Conservation (phyloP, 2,888 invertebrate species). For the Thereva nobilitata region DNA sequence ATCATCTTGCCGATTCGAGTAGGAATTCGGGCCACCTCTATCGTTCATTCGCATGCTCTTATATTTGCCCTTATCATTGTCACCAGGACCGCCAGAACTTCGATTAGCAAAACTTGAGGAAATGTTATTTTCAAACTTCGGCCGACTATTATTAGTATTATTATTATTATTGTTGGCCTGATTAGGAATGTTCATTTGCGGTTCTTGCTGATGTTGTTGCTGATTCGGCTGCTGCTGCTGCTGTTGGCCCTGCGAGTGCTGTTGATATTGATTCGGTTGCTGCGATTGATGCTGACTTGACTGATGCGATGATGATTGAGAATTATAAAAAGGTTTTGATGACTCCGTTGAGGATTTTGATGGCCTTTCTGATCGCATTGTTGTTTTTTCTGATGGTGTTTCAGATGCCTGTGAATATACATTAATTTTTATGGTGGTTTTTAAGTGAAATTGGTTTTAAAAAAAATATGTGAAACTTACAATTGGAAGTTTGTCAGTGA, state of each 20-base stretch:
- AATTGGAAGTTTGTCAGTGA: constrained; percentile 72
- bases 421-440: not conserved
- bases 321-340: constrained; percentile 27
- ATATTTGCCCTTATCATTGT: constrained; percentile 7
- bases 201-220: constrained; percentile 9
- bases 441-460: not conserved
- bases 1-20: constrained; percentile 12
- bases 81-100: constrained; percentile 6
- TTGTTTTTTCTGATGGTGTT: constrained; percentile 1
- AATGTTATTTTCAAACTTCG: constrained; percentile 57
- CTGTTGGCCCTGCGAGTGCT: constrained; percentile 36
- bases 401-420: constrained; percentile 31
- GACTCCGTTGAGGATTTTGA: constrained; percentile 14
- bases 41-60: constrained; percentile 9
- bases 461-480: constrained; percentile 41
- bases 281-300: constrained; percentile 36
- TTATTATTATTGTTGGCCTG: constrained; percentile 15
- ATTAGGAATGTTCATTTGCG: constrained; percentile 26
- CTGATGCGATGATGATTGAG: constrained; percentile 29
- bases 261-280: constrained; percentile 39
- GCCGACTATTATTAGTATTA: constrained; percentile 36
- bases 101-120: constrained; percentile 54
- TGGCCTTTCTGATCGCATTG: constrained; percentile 4
- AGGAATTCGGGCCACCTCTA: constrained; percentile 2
- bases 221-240: constrained; percentile 25